These are phyloP conservation scores for Polypedilum vanderplanki DNA, from an alignment of 1,140 invertebrate species.

Conservation along the genomic window DNA sequence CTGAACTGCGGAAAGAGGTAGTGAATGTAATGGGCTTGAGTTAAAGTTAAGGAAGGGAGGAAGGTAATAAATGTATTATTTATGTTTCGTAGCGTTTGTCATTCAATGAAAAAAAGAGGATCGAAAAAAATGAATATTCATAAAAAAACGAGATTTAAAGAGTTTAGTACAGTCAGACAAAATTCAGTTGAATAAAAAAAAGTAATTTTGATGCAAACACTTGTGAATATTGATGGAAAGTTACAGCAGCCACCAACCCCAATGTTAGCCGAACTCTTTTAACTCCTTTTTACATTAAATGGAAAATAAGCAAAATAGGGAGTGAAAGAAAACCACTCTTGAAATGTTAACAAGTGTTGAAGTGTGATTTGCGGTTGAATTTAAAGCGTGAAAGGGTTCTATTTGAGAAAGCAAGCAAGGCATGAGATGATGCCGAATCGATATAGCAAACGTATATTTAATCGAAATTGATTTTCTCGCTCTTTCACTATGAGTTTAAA, in stretches of 20 bases:
- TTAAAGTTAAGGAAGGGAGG: background rate
- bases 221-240: too few species aligned
- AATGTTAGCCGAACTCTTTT: too few species aligned
- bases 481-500: background rate
- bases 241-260: too few species aligned
- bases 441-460: slow-evolving; percentile 7
- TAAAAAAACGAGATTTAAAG: background rate
- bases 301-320: background rate
- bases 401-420: background rate
- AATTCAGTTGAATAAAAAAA: background rate
- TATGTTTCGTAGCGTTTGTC: slow-evolving; percentile 16
- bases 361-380: slow-evolving; percentile 11
- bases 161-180: background rate
- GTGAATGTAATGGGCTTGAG: background rate
- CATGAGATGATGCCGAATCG: background rate
- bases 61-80: slow-evolving; percentile 28
- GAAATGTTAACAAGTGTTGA: slow-evolving; percentile 18
- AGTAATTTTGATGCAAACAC: background rate
- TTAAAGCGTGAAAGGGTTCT: background rate
- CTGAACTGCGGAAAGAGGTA: background rate
- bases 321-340: background rate
- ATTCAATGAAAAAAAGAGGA: background rate
- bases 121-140: slow-evolving; percentile 25
- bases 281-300: too few species aligned
- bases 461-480: slow-evolving; percentile 11